Evolutionary conservation across 2,113 vertebrate genomes (phyloP), one percentile per base, ranked within the genome.

Genomic region (Gobiocypris rarus): DNA sequence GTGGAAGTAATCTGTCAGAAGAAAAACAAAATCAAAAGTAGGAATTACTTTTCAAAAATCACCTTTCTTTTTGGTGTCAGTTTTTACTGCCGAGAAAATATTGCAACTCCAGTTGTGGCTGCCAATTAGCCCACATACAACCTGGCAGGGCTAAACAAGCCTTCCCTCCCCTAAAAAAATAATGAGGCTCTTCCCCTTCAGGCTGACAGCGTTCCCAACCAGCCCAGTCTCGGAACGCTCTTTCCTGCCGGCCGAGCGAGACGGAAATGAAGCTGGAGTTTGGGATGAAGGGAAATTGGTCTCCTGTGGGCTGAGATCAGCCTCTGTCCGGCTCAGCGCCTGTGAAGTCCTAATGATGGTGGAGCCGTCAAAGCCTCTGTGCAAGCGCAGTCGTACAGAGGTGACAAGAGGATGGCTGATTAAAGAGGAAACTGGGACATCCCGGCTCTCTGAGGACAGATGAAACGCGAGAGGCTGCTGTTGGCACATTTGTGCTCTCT

Each of bases 221-320:
- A 67, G 80, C 69, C 84, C 65, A 41, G 63, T 56, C 69, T 54
- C n/a, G 1, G 73, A 15, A 70, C 65, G 56, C 58, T 70, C 85
- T 56, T 61, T 58, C 52, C 80, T 67, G 79, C 67, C 41, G 74
- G 75, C 84, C 81, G 82, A 84, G 87, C 71, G 82, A 78, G 87
- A 84, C 83, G 56, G 59, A 82, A 78, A 75, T 28, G 54, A 61
- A 82, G 26, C 31, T 24, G 11, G 82, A 79, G 74, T 52, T 52
- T 80, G 63, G 70, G 52, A 77, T 50, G 52, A 85, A 71, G 74
- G 26, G 65, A 87, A 85, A 86, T 87, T 86, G 86, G 88, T 89
- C 87, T 88, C 84, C 14, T 31, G 83, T 75, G 86, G 65, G 70
- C 78, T 48, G 58, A 26, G 73, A 73, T 26, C 58, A 65, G 78